A percentile compares a stretch with the other conserved stretches of the same genome.
Evolutionary conservation across 2,113 vertebrate species (phyloP).

Genomic region (Penelope pileata): DNA sequence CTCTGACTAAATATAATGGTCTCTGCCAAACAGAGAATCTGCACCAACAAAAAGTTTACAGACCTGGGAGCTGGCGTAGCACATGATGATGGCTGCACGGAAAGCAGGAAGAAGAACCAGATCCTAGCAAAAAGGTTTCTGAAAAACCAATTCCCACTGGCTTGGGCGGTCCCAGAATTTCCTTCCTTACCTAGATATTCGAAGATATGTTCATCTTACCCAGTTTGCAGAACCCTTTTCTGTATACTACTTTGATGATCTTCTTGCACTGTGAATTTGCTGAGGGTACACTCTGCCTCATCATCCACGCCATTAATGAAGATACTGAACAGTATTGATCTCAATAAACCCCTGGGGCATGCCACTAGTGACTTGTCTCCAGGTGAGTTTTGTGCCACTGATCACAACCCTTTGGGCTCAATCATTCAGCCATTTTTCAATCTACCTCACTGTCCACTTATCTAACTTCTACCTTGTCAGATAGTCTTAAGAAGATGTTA

Average conservation of each 20-base stretch:
- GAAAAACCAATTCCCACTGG: not conserved
- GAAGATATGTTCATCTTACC: not conserved
- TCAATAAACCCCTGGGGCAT: not conserved
- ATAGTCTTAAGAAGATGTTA: not conserved
- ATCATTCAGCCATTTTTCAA: not conserved
- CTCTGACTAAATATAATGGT: not conserved
- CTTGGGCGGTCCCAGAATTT: not conserved
- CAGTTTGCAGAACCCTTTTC: not conserved
- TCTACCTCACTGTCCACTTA: not conserved
- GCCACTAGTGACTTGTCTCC: not conserved
- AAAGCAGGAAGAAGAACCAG: not conserved
- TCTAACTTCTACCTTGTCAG: not conserved
- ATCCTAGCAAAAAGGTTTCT: not conserved
- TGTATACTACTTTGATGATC: not conserved
- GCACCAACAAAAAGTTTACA: not conserved
- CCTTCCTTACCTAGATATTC: not conserved
- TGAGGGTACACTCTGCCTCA: not conserved
- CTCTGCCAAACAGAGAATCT: not conserved
- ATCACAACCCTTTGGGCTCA: fast-evolving
- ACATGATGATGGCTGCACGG: not conserved
- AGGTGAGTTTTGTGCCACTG: not conserved
- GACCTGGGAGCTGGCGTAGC: fast-evolving
- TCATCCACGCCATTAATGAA: not conserved
- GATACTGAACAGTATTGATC: not conserved
- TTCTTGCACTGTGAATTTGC: not conserved